Percentiles rank a stretch among this genome's conserved stretches.
Evolutionary conservation across 2,797 vertebrate species (phyloP).

Genomic region (Chelon auratus): DNA sequence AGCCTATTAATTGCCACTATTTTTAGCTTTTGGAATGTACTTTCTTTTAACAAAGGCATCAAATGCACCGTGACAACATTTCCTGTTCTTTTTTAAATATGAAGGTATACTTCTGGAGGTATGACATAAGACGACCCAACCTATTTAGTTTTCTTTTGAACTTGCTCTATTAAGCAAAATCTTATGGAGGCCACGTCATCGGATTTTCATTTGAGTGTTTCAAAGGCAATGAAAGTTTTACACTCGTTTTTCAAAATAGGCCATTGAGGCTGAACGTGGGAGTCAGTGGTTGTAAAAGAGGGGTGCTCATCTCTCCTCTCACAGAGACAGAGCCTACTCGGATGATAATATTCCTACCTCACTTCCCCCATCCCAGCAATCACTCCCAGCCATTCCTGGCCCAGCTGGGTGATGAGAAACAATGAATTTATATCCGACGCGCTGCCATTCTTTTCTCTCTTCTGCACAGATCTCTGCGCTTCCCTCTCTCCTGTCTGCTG

Average conservation of each 20-base stretch:
- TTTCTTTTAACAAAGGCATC: slow-evolving; percentile 45
- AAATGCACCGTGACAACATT: slow-evolving; percentile 26
- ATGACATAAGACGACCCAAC: slow-evolving; percentile 42
- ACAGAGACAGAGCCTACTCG: slow-evolving; percentile 54
- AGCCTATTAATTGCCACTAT: slow-evolving; percentile 68
- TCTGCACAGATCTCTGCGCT: slow-evolving; percentile 62
- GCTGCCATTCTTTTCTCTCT: slow-evolving; percentile 75
- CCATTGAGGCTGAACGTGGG: slow-evolving; percentile 35
- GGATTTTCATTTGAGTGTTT: slow-evolving; percentile 59
- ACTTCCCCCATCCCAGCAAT: slow-evolving; percentile 70
- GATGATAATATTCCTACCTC: slow-evolving; percentile 66
- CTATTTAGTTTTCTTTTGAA: slow-evolving; percentile 49
- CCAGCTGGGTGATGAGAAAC: slow-evolving; percentile 81
- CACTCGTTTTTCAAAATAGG: slow-evolving; percentile 44
- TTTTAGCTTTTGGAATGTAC: slow-evolving; percentile 53
- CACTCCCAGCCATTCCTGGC: slow-evolving; percentile 65
- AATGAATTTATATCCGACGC: slow-evolving; percentile 80
- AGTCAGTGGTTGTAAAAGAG: slow-evolving; percentile 51
- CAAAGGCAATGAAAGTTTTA: slow-evolving; percentile 37
- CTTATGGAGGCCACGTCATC: slow-evolving; percentile 17
- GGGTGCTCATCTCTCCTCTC: slow-evolving; percentile 54
- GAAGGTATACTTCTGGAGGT: slow-evolving; percentile 33
- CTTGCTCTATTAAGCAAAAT: slow-evolving; percentile 35
- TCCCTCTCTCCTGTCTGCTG: slow-evolving; percentile 66
- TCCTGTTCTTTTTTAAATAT: slow-evolving; percentile 39